Evolutionary conservation across 2,113 vertebrate species (phyloP).

Genomic region (Isichthys henryi): DNA sequence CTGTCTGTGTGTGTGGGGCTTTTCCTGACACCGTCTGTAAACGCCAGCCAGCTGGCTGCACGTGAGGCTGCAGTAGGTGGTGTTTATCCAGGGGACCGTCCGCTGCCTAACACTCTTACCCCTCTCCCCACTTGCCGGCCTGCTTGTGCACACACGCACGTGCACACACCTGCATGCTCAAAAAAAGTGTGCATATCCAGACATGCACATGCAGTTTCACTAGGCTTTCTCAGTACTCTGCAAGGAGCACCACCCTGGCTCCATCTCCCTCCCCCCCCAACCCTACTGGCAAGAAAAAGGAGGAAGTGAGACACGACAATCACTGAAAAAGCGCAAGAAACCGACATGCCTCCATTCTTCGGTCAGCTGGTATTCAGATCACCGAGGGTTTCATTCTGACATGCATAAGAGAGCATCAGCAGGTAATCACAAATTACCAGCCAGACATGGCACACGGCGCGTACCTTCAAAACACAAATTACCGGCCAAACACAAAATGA

Average conservation of each 20-base stretch:
- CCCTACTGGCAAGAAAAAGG: not conserved
- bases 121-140: not conserved
- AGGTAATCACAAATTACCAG: not conserved
- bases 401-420: not conserved
- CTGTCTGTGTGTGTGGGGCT: slow-evolving; percentile 23
- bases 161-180: not conserved
- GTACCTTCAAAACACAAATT: not conserved
- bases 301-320: not conserved
- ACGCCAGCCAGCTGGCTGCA: slow-evolving; percentile 46
- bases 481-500: not conserved
- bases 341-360: not conserved
- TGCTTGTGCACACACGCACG: slow-evolving; percentile 10
- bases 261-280: not conserved
- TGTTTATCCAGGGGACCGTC: slow-evolving; percentile 28
- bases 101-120: slow-evolving; percentile 15
- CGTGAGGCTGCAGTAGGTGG: slow-evolving; percentile 25
- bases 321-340: not conserved
- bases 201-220: not conserved
- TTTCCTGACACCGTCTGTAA: slow-evolving; percentile 35
- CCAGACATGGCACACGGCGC: not conserved
- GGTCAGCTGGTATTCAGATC: not conserved
- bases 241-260: not conserved
- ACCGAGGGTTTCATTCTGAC: not conserved
- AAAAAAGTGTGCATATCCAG: slow-evolving; percentile 17
- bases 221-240: not conserved